Evolutionary conservation across 2,888 invertebrate genomes (phyloP).

Genomic region (Erebia palarica): DNA sequence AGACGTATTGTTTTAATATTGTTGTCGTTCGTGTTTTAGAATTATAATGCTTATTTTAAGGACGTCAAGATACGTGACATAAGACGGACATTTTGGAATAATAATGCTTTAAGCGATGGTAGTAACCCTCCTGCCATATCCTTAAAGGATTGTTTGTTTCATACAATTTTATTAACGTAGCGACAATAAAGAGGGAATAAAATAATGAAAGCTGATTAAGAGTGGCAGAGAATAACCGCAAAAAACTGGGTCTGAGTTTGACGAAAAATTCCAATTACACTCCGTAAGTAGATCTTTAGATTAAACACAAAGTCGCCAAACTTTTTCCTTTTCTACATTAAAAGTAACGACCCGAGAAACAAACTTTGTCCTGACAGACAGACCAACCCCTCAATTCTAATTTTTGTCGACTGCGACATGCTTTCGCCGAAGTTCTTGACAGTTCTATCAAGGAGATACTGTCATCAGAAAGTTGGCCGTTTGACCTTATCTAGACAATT

Average conservation of each 20-base stretch:
- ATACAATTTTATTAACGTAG: no score
- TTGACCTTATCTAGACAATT: conserved; percentile 13
- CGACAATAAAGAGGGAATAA: background rate
- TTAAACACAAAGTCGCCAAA: conserved; percentile 27
- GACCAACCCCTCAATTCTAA: conserved; percentile 24
- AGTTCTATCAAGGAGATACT: conserved; percentile 22
- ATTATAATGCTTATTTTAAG: no score
- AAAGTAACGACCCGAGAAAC: conserved; percentile 23
- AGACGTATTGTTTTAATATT: no score
- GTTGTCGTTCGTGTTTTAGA: no score
- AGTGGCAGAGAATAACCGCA: background rate
- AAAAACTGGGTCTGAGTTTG: background rate
- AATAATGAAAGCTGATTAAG: background rate
- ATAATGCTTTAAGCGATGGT: no score
- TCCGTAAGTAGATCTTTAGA: conserved; percentile 22
- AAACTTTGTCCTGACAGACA: conserved; percentile 22
- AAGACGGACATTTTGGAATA: no score
- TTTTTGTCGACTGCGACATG: conserved; percentile 30
- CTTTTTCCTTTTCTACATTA: conserved; percentile 28
- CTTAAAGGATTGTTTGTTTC: no score
- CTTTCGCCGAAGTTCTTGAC: conserved; percentile 28
- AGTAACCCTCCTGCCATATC: no score
- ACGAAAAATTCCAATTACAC: conserved; percentile 7
- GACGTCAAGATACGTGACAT: no score
- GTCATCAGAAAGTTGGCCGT: conserved; percentile 12